These are phyloP conservation scores for Drosophila gunungcola DNA, from an alignment of 1,140 invertebrate genomes.

Conservation along the genomic window DNA sequence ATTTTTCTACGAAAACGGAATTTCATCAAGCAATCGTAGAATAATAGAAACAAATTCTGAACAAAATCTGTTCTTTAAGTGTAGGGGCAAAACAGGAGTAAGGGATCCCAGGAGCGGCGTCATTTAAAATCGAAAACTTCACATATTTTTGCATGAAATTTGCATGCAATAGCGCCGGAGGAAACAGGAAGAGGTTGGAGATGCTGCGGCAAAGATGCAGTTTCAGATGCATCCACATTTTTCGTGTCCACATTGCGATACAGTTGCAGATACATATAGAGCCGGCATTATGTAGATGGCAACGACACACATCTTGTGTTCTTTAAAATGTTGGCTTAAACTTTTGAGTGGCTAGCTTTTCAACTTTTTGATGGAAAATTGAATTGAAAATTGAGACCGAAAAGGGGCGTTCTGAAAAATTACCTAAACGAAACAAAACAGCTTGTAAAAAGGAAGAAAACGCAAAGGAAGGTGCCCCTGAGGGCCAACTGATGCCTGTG, in stretches of 20 bases:
- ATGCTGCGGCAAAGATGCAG: constrained; percentile 36
- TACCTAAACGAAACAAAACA: constrained; percentile 4
- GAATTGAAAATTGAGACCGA: constrained; percentile 23
- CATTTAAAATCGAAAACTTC: constrained; percentile 80
- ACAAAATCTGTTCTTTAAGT: constrained; percentile 1
- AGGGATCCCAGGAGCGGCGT: constrained; percentile 33
- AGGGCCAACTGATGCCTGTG: constrained; percentile 60
- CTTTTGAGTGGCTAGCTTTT: constrained; percentile 18
- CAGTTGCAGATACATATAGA: constrained; percentile 42
- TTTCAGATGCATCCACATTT: constrained; percentile 33
- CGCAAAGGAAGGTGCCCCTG: constrained; percentile 31
- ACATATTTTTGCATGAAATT: constrained; percentile 83
- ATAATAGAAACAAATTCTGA: no score
- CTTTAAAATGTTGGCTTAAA: constrained; percentile 27
- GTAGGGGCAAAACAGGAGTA: not conserved
- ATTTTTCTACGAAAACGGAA: no score
- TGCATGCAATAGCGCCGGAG: constrained; percentile 58
- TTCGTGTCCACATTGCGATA: constrained; percentile 51
- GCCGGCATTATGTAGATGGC: constrained; percentile 43
- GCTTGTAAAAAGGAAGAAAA: constrained; percentile 8
- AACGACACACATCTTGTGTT: constrained; percentile 9
- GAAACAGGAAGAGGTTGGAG: constrained; percentile 35
- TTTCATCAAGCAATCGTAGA: no score
- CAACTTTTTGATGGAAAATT: constrained; percentile 40
- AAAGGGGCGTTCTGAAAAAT: not conserved